Conservation (phyloP, 2,113 vertebrate genomes). For the Xerus inauris region DNA sequence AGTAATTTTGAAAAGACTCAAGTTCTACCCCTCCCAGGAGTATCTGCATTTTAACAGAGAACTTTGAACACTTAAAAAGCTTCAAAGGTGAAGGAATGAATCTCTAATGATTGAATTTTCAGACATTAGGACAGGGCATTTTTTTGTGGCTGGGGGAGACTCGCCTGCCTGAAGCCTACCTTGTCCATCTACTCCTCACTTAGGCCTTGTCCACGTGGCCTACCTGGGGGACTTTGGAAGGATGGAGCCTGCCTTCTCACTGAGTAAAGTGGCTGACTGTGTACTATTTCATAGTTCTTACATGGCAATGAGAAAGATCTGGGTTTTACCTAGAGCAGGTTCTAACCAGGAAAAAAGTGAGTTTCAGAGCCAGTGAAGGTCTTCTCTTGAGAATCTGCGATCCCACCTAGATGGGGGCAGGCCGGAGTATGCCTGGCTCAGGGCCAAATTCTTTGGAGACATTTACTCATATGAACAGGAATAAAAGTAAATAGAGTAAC, state of each 20-base stretch:
- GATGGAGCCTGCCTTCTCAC: background rate
- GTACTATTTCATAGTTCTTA: background rate
- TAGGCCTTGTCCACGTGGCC: no score
- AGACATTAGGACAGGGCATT: background rate
- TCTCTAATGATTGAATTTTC: conserved; percentile 29
- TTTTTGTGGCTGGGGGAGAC: background rate
- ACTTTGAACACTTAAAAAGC: conserved; percentile 3
- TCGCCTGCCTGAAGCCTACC: background rate
- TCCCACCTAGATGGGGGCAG: background rate
- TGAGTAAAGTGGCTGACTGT: background rate
- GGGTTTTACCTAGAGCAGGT: background rate
- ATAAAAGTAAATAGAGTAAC: background rate
- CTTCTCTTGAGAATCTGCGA: background rate
- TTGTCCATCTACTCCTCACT: background rate
- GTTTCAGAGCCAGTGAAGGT: background rate
- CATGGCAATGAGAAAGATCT: background rate
- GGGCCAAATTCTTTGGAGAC: background rate
- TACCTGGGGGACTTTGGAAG: background rate
- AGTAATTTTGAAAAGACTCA: conserved; percentile 57
- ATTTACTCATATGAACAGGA: background rate
- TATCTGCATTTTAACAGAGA: conserved; percentile 54
- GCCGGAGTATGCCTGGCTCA: background rate
- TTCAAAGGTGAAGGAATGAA: conserved; percentile 45
- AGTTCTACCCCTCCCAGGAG: background rate
- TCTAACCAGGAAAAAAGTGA: background rate